Base-by-base conservation (phyloP, 2,888 invertebrate species). In the Epsilonema sp. region DNA sequence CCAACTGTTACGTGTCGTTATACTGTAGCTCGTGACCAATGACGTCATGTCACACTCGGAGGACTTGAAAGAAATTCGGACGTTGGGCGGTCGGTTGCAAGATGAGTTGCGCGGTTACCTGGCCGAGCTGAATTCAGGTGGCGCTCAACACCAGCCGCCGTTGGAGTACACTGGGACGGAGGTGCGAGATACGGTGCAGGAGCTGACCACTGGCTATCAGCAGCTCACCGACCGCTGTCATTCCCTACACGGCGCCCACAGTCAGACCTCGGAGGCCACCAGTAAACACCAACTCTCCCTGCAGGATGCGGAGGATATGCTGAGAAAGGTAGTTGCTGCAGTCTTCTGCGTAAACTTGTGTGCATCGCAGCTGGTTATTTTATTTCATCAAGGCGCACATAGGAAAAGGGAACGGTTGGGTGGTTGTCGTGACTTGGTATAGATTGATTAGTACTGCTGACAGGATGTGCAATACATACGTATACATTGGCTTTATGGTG, bases 41-140 rank as follows among this genome's bases (percentile, higher is more conserved):
- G 87, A 87, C 67, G 85, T 92, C 2, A 86, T 90, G 60, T 82
- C 86, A 0, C 90, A 90, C 64, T 89, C 90, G 66, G 92, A 87
- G 1, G 92, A 92, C 68, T 70, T 90, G 26, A 73, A 90, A 49
- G 92, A 90, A 67, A 85, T 92, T 56, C 85, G 86, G 2, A 87
- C 90, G 82, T 80, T 87, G 1, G 86, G 86, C 1, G 87, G 89
- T 70, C 89, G 87, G 68, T 90, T 89, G 65, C 78, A 87, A 23
- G 89, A 90, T 59, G 89, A 90, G 69, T 60, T 57, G 46, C 61
- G 78, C 76, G 84, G 86, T 57, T 85, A 83, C 69, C 71, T 86
- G 5, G 74, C 76, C 20, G 73, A 79, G 37, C 72, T 87, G 31
- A 87, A 87, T 70, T 16, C 8, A 31, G 31, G n/a, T n/a, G n/a